Evolutionary conservation across 2,797 vertebrate genomes (phyloP), one percentile per base, ranked within the genome.

Genomic region (Phalanger gymnotis): DNA sequence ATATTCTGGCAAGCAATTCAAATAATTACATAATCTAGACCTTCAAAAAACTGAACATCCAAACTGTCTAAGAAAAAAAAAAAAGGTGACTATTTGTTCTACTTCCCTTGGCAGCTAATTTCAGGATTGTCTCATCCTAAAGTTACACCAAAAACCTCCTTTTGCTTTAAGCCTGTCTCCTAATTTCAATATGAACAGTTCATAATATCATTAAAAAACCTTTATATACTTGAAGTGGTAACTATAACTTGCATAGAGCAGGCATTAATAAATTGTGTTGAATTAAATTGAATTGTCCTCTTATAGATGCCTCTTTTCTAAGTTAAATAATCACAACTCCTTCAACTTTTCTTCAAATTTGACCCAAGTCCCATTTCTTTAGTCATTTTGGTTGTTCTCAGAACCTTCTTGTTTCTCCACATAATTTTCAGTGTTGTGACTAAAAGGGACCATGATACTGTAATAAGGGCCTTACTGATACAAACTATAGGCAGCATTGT

Each of bases 1-100:
- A 91, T 58, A 95, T 94, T 55, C 66, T 95, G 92, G 52, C 90
- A 94, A 73, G 95, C 31, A 89, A 92, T 91, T 93, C 91, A 30
- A 91, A 73, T 92, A 56, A 94, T 51, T 90, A 92, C 55, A 56
- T 92, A 91, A 92, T 31, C 9, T 51, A 47, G 92, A 90, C 95
- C 96, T 93, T 96, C 30, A 93, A 95, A 56, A 47, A 93, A 95
- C 9, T 91, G 34, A 58, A 53, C 25, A 47, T 73, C 94, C 57
- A 81, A 57, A 53, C 54, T 91, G 40, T 92, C 22, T 58, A 90
- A 95, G 90, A 87, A n/a, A 91, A 96, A 92, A 81, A 40, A 12
- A 9, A 92, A 16, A 52, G 14, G 57, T 87, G 16, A 54, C 53
- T 66, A 53, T 92, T 93, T 5, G 54, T 51, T 28, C 30, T 91